Base-by-base conservation (phyloP, 2,888 invertebrate species). In the Drosophila aldrichi region DNA sequence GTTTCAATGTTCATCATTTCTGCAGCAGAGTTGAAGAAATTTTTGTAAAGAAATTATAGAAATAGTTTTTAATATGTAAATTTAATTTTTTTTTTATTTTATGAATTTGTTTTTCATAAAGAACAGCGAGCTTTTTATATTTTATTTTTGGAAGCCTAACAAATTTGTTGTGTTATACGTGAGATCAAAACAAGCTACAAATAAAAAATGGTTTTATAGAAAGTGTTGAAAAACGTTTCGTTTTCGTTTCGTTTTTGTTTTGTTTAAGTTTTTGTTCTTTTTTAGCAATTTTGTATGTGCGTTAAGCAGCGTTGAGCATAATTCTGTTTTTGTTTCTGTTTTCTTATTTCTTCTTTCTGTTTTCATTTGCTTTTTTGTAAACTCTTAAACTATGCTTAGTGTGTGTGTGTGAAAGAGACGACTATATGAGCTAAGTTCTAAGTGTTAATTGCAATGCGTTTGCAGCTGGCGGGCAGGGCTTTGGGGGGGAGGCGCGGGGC, bases 1-100 rank as follows among this genome's bases (percentile, higher is more conserved):
- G 87, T 90, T 88, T 90, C 87, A 90, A 79, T 86, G 70, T 77
- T 80, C 54, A 74, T 77, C 73, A 88, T 88, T 87, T 88, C 80
- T 85, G 87, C 90, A 89, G 82, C 82, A 79, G 85, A 72, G 59
- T 65, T 67, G 61, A 76, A 72, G 74, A 65, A 70, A 70, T 72
- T 52, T 12, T 14, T 7, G 14, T 59, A 68, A 64, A 40, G 68
- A 70, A 79, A n/a, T 40, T 46, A 56, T 54, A 54, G 56, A 43
- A 56, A 36, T 44, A 67, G 38, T 60, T 36, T 29, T 40, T 40
- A 29, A 18, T 32, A 32, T 32, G 32, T 29, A 10, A 48, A 2
- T 25, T 25, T 9, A 4, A 48, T n/a, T 29, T 9, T 5, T 48
- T 25, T 29, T 29, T 48, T n/a, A 5, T 32, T 48, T 48, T 48